phyloP scores from a whole-genome alignment of 1,140 invertebrate genomes.

The Chlorops oryzae region DNA sequence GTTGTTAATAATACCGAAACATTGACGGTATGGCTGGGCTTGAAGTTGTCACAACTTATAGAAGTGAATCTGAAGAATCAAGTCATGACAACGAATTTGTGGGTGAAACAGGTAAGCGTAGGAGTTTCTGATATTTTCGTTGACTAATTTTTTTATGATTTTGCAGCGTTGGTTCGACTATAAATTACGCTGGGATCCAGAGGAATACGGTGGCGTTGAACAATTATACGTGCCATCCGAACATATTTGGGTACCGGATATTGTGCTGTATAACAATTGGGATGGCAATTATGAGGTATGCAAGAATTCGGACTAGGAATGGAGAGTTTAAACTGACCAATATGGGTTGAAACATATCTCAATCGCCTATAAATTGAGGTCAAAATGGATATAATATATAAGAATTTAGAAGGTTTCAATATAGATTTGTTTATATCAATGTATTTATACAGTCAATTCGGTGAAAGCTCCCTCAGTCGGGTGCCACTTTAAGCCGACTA shows the following conservation, averaged over 20 bases:
- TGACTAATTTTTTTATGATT: slow-evolving; percentile 16
- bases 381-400: no score
- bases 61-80: slow-evolving; percentile 93
- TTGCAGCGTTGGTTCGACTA: slow-evolving; percentile 91
- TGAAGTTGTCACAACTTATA: slow-evolving; percentile 92
- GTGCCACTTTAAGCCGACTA: no score
- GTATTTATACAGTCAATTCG: no score
- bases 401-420: no score
- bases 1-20: slow-evolving; percentile 92
- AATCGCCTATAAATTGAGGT: no score
- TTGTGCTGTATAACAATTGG: slow-evolving; percentile 84
- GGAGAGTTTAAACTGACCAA: no score
- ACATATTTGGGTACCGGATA: slow-evolving; percentile 87
- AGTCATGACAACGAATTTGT: slow-evolving; percentile 93
- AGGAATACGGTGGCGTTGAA: slow-evolving; percentile 88
- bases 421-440: no score
- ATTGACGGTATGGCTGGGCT: slow-evolving; percentile 81
- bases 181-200: slow-evolving; percentile 86
- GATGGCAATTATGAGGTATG: slow-evolving; percentile 94
- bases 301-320: no score
- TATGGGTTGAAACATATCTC: no score
- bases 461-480: no score
- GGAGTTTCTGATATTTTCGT: not conserved
- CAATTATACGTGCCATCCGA: slow-evolving; percentile 88
- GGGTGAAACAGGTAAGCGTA: slow-evolving; percentile 76